Base-by-base conservation (phyloP, 2,113 vertebrate species). In the Dipodomys spectabilis region DNA sequence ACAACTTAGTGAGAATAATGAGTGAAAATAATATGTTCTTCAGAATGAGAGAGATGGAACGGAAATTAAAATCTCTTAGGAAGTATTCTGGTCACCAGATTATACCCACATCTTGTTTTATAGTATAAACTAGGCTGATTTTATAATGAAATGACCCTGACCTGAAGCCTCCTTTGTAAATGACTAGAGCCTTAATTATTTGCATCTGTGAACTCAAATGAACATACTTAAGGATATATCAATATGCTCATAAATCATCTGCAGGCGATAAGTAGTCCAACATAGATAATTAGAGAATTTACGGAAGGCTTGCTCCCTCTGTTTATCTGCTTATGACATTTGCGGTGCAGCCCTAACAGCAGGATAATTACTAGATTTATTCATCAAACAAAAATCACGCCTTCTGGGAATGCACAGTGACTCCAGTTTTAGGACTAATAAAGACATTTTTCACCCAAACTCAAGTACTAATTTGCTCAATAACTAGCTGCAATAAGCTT, bases 301-400 rank as follows among this genome's bases (percentile, higher is more conserved):
- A 99, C 97, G 98, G 99, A 98, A 98, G 98, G 98, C 98, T 99
- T 99, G 98, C 98, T 98, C 98, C 98, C 98, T 98, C 98, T 99
- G 98, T 99, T 99, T 99, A 99, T 99, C 98, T 99, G 98, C 98
- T 98, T 98, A 98, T 99, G 99, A 99, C 99, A 99, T 99, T 99
- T 99, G 98, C 96, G 97, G 98, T 98, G 97, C 97, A 98, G 98
- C 98, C 98, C 98, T 98, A 99, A 98, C 98, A 98, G 98, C 98
- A 98, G 97, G 98, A 98, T 99, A 99, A 99, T 99, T 99, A 99
- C 98, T 98, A 99, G 98, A 99, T 99, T 99, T 99, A 99, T 99
- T 99, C 98, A 99, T 99, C 98, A 99, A 99, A 99, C 98, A 98
- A 98, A 57, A 98, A 98, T 98, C 98, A 98, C 92, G 98, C 98